Evolutionary conservation across 2,888 invertebrate species (phyloP).

Genomic region (Diloba caeruleocephala): DNA sequence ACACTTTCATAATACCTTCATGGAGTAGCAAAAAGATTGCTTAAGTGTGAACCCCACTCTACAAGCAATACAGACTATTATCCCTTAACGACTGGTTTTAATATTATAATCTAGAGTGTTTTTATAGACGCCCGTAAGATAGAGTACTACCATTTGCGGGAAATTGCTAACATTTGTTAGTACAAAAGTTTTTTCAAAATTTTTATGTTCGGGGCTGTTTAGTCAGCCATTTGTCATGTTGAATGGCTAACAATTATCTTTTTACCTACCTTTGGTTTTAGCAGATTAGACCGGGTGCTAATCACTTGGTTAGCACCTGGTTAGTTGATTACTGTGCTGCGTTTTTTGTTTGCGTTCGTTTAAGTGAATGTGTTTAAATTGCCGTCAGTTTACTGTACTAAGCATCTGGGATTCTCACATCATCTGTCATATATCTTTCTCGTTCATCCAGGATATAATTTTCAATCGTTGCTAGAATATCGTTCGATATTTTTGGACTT

Average conservation of each 20-base stretch:
- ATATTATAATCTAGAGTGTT: slow-evolving; percentile 70
- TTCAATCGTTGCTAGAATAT: no score
- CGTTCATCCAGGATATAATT: no score
- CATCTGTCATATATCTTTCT: no score
- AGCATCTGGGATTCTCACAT: no score
- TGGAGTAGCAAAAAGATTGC: slow-evolving; percentile 5
- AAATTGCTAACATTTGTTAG: slow-evolving; percentile 65
- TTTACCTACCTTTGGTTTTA: slow-evolving; percentile 16
- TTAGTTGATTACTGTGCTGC: background rate
- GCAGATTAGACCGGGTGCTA: slow-evolving; percentile 1
- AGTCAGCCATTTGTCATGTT: slow-evolving; percentile 27
- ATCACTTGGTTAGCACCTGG: background rate
- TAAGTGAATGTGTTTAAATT: no score
- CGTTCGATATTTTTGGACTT: no score
- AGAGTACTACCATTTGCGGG: slow-evolving; percentile 65
- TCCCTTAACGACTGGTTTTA: slow-evolving; percentile 41
- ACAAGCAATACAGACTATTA: slow-evolving; percentile 40
- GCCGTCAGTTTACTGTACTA: no score
- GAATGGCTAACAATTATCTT: slow-evolving; percentile 32
- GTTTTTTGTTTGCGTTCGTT: background rate
- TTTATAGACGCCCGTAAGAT: slow-evolving; percentile 68
- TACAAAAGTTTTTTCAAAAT: slow-evolving; percentile 56
- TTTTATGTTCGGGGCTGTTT: slow-evolving; percentile 34
- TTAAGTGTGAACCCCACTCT: slow-evolving; percentile 27
- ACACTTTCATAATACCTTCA: slow-evolving; percentile 4